Base-by-base conservation (phyloP, 1,140 invertebrate species). In the Trinorchestia longiramus region DNA sequence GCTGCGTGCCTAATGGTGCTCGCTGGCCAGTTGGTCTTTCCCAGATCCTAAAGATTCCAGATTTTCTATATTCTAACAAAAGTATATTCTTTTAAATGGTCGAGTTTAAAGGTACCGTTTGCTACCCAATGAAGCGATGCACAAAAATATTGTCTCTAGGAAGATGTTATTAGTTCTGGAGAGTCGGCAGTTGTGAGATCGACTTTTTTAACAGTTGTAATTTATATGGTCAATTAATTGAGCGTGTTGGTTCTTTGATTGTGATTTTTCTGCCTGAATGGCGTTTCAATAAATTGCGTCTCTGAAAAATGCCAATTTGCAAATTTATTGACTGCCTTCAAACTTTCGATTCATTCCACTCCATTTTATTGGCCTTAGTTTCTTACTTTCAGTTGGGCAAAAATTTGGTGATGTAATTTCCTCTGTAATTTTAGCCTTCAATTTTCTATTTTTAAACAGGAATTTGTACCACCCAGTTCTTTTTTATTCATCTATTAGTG, bases 71-170 rank as follows among this genome's bases (percentile, higher is more conserved):
- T 19, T 43, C 88, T 28, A 19, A 15, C 15, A 90, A 90, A 43
- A 94, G 40, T 43, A 47, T 47, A 94, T 94, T 94, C 92, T 94
- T 94, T 94, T 6, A 94, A 91, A 45, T 94, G 43, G 43, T 47
- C 92, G 41, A 28, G 40, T 43, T 94, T 94, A 45, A 94, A 47
- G 92, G 15, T 94, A 47, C 43, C 36, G 40, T 47, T 47, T 40
- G 43, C 36, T 47, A 47, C 92, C 92, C 92, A 94, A 44, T 44
- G 92, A 94, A 94, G 92, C 92, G 44, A 45, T 94, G 92, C 92
- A 4, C 44, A 90, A 90, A 90, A 90, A 43, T 90, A 42, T 90
- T 15, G 88, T 90, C 88, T 43, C 43, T 36, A 43, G 43, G 43
- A 90, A 42, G 43, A 42, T 90, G 88, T 43, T 90, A 41, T 43